Conservation (phyloP, 2,113 vertebrate genomes). For the Orthonyx spaldingii region DNA sequence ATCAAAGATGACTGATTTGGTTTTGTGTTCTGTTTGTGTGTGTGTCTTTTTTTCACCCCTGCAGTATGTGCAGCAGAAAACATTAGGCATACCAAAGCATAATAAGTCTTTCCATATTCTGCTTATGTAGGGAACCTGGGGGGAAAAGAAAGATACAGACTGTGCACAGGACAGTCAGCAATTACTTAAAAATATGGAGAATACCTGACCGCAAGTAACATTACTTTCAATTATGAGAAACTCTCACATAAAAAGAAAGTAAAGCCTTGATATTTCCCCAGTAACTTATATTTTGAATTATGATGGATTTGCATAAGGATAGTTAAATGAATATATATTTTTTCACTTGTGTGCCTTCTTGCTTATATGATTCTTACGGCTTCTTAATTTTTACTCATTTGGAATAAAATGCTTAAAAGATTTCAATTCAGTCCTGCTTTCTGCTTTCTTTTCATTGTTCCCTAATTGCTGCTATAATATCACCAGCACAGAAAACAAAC, state of each 20-base stretch:
- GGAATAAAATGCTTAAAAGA: neutral
- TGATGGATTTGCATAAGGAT: neutral
- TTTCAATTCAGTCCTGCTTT: neutral
- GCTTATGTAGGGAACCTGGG: neutral
- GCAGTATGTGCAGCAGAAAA: neutral
- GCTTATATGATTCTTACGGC: neutral
- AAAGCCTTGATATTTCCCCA: neutral
- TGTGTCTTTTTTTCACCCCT: neutral
- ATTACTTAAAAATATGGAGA: conserved; percentile 9
- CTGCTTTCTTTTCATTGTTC: neutral
- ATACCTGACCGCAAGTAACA: neutral
- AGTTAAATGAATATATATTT: neutral
- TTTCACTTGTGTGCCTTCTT: neutral
- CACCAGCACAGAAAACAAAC: neutral
- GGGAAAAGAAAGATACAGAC: neutral
- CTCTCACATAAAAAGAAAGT: neutral
- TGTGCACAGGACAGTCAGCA: neutral
- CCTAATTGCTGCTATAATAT: neutral
- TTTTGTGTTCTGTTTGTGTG: neutral
- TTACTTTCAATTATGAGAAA: neutral
- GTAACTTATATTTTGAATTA: neutral
- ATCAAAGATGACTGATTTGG: neutral
- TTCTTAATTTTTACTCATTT: neutral
- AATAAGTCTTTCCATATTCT: conserved; percentile 2
- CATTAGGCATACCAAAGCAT: neutral